A percentile compares a stretch with the other conserved stretches of the same genome.
Evolutionary conservation across 2,113 vertebrate species (phyloP).

Genomic region (Anhinga anhinga): DNA sequence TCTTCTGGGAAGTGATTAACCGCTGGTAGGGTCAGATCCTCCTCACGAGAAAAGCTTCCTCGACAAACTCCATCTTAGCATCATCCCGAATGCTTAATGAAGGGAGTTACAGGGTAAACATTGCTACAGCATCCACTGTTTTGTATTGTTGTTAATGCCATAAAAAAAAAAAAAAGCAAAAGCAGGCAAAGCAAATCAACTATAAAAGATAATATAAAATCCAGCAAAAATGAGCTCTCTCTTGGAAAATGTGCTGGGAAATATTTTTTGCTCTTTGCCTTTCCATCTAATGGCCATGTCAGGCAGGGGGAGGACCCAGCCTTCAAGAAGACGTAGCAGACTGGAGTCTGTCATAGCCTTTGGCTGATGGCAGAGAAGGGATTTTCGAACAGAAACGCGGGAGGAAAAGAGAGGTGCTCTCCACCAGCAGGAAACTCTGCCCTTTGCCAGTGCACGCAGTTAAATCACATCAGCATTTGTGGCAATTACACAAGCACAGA

Average conservation of each 20-base stretch:
- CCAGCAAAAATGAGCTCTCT: neutral
- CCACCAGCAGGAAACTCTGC: neutral
- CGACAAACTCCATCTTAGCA: neutral
- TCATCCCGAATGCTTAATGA: neutral
- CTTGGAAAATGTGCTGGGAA: neutral
- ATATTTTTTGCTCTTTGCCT: neutral
- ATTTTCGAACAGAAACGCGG: rapidly evolving
- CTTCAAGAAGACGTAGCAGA: neutral
- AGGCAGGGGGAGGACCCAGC: neutral
- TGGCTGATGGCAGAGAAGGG: neutral
- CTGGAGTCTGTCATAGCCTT: neutral
- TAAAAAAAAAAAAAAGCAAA: neutral
- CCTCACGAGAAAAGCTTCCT: neutral
- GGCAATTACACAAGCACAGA: neutral
- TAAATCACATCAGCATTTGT: neutral
- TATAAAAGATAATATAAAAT: neutral
- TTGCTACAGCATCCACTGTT: neutral
- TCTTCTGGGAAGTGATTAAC: neutral
- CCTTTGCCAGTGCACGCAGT: neutral
- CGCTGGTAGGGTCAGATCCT: neutral
- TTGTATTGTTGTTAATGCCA: neutral
- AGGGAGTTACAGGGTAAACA: neutral
- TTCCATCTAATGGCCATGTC: neutral
- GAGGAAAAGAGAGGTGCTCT: neutral
- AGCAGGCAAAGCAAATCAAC: neutral